Evolutionary conservation across 1,140 invertebrate species (phyloP).

Genomic region (Drosophila busckii): DNA sequence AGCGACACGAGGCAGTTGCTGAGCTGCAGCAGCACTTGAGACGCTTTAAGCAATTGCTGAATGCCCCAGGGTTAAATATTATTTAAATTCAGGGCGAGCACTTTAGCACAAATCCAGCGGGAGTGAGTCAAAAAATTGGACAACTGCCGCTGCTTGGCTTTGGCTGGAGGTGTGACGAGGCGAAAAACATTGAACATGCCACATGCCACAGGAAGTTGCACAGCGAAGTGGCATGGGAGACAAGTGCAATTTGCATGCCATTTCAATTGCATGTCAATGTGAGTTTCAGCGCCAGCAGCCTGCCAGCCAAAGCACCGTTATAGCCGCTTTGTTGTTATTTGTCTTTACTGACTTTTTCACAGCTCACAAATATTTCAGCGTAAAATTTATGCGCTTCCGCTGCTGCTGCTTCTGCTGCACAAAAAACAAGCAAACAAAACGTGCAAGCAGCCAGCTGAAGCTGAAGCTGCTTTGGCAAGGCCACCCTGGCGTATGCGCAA

Average conservation of each 20-base stretch:
- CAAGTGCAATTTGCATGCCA: slow-evolving; percentile 59
- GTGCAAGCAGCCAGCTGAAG: slow-evolving; percentile 4
- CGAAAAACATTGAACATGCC: slow-evolving; percentile 64
- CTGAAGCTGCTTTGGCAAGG: slow-evolving; percentile 7
- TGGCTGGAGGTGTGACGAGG: slow-evolving; percentile 50
- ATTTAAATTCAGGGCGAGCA: no score
- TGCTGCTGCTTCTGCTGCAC: no score
- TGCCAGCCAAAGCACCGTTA: not conserved
- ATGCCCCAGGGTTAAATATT: slow-evolving; percentile 2
- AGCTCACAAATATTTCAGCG: slow-evolving; percentile 66
- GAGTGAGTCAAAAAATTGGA: slow-evolving; percentile 41
- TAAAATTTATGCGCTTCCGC: slow-evolving; percentile 61
- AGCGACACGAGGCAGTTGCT: no score
- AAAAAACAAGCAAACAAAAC: slow-evolving; percentile 7
- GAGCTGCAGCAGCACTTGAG: slow-evolving; percentile 58
- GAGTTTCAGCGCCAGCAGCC: slow-evolving; percentile 15
- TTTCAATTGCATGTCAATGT: slow-evolving; percentile 58
- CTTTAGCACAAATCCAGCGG: slow-evolving; percentile 22
- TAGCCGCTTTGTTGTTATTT: slow-evolving; percentile 17
- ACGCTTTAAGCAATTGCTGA: slow-evolving; percentile 36
- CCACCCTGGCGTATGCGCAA: slow-evolving; percentile 68
- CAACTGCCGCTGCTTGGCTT: slow-evolving; percentile 40
- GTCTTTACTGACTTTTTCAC: slow-evolving; percentile 28
- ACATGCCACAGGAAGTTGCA: slow-evolving; percentile 11
- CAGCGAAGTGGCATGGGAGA: not conserved